These are phyloP conservation scores for Thermophis baileyi DNA, from an alignment of 2,113 vertebrate genomes.

Conservation along the genomic window DNA sequence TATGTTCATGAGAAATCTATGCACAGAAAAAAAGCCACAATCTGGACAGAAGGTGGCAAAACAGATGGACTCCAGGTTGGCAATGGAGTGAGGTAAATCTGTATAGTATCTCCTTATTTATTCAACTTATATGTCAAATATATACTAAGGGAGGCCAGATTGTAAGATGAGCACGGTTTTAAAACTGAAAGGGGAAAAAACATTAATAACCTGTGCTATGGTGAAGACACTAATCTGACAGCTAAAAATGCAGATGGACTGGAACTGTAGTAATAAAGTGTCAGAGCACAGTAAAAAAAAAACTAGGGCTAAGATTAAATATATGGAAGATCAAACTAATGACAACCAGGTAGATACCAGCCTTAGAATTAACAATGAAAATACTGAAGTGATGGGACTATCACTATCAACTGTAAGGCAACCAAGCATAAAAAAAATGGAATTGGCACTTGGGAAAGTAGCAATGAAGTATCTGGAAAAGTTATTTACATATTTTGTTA, in stretches of 20 bases:
- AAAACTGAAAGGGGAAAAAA: background rate
- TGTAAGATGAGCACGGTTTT: background rate
- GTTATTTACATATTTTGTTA: background rate
- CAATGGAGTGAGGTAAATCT: background rate
- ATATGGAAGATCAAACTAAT: background rate
- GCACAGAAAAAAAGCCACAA: background rate
- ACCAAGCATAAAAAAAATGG: background rate
- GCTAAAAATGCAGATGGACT: background rate
- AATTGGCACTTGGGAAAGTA: background rate
- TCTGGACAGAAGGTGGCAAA: background rate
- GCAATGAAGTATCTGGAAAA: background rate
- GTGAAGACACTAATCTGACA: background rate
- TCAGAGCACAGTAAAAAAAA: background rate
- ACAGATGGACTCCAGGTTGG: background rate
- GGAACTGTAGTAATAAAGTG: background rate
- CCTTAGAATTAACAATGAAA: background rate
- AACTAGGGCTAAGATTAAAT: background rate
- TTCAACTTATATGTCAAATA: background rate
- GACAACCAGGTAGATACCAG: background rate
- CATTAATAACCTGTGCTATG: background rate
- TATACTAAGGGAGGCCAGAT: background rate
- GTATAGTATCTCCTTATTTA: background rate
- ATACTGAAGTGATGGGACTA: background rate
- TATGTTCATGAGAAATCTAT: background rate
- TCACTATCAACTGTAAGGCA: background rate